A percentile compares a stretch with the other conserved stretches of the same genome.
These are phyloP conservation scores for Macaria notata DNA, from an alignment of 2,888 invertebrate species.

Conservation along the genomic window DNA sequence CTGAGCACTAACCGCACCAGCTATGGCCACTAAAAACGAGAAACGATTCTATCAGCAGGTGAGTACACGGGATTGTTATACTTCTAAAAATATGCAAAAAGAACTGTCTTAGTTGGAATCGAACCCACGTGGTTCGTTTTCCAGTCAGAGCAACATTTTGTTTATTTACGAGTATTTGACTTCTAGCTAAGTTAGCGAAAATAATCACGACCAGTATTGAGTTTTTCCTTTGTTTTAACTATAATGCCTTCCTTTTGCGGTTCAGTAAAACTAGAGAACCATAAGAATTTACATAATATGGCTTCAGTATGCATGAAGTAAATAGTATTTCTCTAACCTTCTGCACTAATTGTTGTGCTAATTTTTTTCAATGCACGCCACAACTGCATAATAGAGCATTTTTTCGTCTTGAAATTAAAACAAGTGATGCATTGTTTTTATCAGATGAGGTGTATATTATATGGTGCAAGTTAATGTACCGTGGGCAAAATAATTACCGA, in stretches of 20 bases:
- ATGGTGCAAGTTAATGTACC: conserved; percentile 7
- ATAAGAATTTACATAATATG: too few species aligned
- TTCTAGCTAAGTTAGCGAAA: too few species aligned
- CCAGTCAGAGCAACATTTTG: too few species aligned
- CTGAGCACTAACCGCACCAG: conserved; percentile 58
- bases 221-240: too few species aligned
- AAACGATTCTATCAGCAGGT: conserved; percentile 83
- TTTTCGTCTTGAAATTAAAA: neutral
- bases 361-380: conserved; percentile 23
- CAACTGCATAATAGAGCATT: conserved; percentile 8
- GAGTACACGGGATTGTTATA: conserved; percentile 45
- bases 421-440: conserved; percentile 4
- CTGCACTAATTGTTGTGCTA: conserved; percentile 24
- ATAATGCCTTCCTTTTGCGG: too few species aligned
- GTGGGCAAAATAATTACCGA: conserved; percentile 1
- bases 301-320: too few species aligned
- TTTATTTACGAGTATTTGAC: too few species aligned
- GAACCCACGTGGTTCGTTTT: too few species aligned
- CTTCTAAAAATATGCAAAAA: too few species aligned
- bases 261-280: too few species aligned
- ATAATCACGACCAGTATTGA: too few species aligned
- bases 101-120: too few species aligned
- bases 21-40: conserved; percentile 69
- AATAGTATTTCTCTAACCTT: neutral
- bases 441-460: neutral